Evolutionary conservation across 2,797 vertebrate species (phyloP).

Genomic region (Lutjanus campechanus): DNA sequence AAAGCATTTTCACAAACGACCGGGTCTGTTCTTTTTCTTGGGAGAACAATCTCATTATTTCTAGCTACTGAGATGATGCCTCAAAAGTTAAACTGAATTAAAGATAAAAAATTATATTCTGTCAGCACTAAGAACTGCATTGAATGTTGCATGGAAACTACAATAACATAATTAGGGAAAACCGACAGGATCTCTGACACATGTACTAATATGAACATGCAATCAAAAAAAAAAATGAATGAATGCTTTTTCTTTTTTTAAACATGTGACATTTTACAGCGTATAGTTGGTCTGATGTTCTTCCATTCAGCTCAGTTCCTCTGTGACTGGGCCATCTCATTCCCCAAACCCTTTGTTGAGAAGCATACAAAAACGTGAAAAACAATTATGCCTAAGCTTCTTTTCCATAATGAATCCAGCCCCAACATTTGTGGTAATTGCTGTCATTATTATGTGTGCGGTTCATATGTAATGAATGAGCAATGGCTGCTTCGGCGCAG

Average conservation of each 20-base stretch:
- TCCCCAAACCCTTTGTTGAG: conserved; percentile 43
- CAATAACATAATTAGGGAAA: not conserved
- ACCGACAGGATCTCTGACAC: not conserved
- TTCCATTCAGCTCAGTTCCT: conserved; percentile 28
- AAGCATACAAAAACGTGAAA: conserved; percentile 43
- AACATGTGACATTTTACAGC: conserved; percentile 8
- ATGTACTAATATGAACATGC: not conserved
- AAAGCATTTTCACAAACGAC: not conserved
- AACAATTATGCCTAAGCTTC: conserved; percentile 46
- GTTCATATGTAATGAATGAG: conserved; percentile 46
- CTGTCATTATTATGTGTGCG: conserved; percentile 47
- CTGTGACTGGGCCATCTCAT: conserved; percentile 34
- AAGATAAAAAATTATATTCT: not conserved
- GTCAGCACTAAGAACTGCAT: not conserved
- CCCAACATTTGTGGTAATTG: conserved; percentile 52
- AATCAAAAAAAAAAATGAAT: not conserved
- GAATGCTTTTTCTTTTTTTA: not conserved
- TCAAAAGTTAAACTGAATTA: not conserved
- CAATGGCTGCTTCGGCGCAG: conserved; percentile 5
- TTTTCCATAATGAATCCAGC: conserved; percentile 53
- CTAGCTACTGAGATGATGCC: not conserved
- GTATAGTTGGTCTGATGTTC: conserved; percentile 14
- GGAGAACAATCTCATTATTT: not conserved
- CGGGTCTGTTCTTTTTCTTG: not conserved
- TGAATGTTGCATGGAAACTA: not conserved